Evolutionary conservation across 2,797 vertebrate species (phyloP).

Genomic region (Aulostomus chinensis): DNA sequence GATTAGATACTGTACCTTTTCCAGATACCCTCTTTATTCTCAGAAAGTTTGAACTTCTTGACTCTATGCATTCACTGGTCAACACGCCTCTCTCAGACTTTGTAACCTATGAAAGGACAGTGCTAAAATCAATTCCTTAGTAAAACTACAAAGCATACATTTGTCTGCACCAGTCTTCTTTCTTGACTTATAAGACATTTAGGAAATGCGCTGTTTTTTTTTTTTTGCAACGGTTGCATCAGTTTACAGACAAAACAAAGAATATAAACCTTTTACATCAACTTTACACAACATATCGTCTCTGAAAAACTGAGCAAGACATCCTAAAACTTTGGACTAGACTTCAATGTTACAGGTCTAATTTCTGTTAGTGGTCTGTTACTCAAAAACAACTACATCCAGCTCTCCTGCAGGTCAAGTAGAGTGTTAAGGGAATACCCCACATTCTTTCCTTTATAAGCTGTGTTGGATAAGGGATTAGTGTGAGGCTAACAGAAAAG

Average conservation of each 20-base stretch:
- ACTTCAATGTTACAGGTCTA: background rate
- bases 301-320: background rate
- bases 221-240: background rate
- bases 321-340: background rate
- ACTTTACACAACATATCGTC: background rate
- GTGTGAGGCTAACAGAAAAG: constrained; percentile 22
- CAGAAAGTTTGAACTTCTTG: constrained; percentile 94
- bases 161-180: background rate
- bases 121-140: background rate
- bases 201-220: background rate
- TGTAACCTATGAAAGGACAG: constrained; percentile 76
- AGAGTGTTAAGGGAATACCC: constrained; percentile 13
- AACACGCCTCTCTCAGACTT: constrained; percentile 78
- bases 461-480: constrained; percentile 19
- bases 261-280: background rate
- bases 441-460: constrained; percentile 41
- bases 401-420: constrained; percentile 4
- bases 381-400: background rate
- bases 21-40: constrained; percentile 88
- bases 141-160: background rate
- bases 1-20: constrained; percentile 83
- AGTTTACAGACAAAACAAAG: background rate
- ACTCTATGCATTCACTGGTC: constrained; percentile 95
- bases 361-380: background rate
- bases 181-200: background rate